Conservation (phyloP, 1,140 invertebrate genomes). For the Olivierus martensii region DNA sequence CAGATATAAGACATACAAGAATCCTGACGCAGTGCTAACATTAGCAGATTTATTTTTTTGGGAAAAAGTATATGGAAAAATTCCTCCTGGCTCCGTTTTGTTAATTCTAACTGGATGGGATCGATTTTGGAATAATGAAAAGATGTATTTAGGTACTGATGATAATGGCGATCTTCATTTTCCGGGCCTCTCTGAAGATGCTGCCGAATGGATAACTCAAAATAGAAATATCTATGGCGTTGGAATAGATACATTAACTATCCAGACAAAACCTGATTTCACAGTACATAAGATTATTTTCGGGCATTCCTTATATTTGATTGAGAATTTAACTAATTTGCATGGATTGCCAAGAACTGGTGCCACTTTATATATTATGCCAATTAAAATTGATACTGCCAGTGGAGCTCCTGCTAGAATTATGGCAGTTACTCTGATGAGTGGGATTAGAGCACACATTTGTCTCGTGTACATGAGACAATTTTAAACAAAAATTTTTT, state of each 20-base stretch:
- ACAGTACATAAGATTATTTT: too few species aligned
- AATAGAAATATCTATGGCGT: conserved; percentile 42
- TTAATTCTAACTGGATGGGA: too few species aligned
- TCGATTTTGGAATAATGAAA: too few species aligned
- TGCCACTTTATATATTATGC: conserved; percentile 17
- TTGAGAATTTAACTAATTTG: conserved; percentile 20
- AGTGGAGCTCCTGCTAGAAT: conserved; percentile 20
- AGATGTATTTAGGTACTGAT: too few species aligned
- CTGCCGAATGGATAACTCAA: conserved; percentile 42
- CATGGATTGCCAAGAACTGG: conserved; percentile 17
- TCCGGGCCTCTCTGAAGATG: conserved; percentile 38
- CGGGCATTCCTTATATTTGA: too few species aligned
- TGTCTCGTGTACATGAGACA: too few species aligned
- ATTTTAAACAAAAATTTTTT: too few species aligned
- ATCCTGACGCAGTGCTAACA: conserved; percentile 20
- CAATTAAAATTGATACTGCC: conserved; percentile 19
- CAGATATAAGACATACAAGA: conserved; percentile 7
- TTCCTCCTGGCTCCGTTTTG: background rate
- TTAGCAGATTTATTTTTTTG: conserved; percentile 20
- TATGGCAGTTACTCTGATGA: too few species aligned
- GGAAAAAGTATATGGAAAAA: too few species aligned
- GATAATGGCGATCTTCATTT: too few species aligned
- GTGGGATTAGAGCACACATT: too few species aligned
- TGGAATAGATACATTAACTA: conserved; percentile 44
- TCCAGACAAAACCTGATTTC: conserved; percentile 21